These are phyloP conservation scores for Chaetodon trifasciatus DNA, from an alignment of 2,797 vertebrate species.

Conservation along the genomic window DNA sequence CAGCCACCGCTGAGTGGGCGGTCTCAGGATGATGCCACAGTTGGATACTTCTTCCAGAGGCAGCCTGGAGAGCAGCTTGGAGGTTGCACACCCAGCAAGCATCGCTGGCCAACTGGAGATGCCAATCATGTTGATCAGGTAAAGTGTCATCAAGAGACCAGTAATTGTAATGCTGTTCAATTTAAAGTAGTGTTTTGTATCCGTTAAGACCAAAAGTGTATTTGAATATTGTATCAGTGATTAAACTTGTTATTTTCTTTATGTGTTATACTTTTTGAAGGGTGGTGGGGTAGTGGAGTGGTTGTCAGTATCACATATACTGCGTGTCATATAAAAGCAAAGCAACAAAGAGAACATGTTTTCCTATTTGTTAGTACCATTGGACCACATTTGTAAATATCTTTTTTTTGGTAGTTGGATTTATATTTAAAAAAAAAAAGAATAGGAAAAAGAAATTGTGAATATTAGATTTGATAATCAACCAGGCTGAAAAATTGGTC, in stretches of 20 bases:
- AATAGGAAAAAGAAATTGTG: no score
- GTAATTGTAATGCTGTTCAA: neutral
- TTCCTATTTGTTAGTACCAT: neutral
- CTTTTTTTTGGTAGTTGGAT: no score
- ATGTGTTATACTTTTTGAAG: neutral
- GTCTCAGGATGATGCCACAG: slow-evolving; percentile 85
- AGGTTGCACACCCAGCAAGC: slow-evolving; percentile 81
- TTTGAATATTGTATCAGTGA: neutral
- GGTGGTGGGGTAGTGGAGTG: neutral
- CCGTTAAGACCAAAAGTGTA: neutral
- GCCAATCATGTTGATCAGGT: slow-evolving; percentile 79
- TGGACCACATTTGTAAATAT: no score
- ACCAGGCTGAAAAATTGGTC: no score
- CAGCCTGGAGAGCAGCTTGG: slow-evolving; percentile 84
- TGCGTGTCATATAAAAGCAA: neutral
- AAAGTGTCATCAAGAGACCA: neutral
- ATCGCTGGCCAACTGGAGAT: slow-evolving; percentile 84
- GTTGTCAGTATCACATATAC: neutral
- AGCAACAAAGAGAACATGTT: neutral
- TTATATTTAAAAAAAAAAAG: no score
- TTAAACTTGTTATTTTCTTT: neutral
- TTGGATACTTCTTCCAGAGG: slow-evolving; percentile 87
- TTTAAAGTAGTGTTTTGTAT: neutral
- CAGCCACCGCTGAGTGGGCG: slow-evolving; percentile 82
- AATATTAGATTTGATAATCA: no score